Evolutionary conservation across 2,888 invertebrate genomes (phyloP), one percentile per base, ranked within the genome.

Genomic region (Caenorhabditis doughertyi): DNA sequence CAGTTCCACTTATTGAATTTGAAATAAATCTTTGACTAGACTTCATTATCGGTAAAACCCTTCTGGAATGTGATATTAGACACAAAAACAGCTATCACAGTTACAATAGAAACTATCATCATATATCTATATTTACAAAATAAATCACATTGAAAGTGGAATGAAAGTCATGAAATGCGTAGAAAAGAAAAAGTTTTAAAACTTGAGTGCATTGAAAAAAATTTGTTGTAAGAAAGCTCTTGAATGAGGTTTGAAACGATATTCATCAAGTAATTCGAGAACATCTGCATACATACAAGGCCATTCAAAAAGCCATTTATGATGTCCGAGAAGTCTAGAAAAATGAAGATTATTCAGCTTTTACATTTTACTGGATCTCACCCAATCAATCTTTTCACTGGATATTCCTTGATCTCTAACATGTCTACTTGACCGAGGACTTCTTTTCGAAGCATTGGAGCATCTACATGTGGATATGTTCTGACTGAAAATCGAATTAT

Each of bases 251-350:
- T 85, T 86, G 71, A 87, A 88, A 29, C 88, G 79, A 65, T 87
- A 88, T 32, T 88, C 86, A 64, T 88, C 87, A 35, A 89, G 73
- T 4, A 89, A 35, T 56, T 88, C 88, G 13, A 89, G 80, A 3
- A 88, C 89, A 65, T 89, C 89, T 2, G 86, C 87, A 65, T 89
- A 89, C 65, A 87, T 70, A 62, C 86, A 87, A n/a, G 85, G 85
- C 85, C 86, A 87, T 73, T 87, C 83, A 81, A 85, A 88, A 3
- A 86, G 72, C 87, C 86, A 85, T 9, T 79, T 76, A 49, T 87
- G 83, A n/a, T 65, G 53, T 47, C 79, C 71, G n/a, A 86, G 84
- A 4, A 88, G 80, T 27, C 85, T 87, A 42, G 39, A 84, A 73
- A 39, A 39, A 7, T 32, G 32, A 9, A 32, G 32, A 32, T 32